phyloP scores from a whole-genome alignment of 1,140 invertebrate genomes.

The Drosophila orena region DNA sequence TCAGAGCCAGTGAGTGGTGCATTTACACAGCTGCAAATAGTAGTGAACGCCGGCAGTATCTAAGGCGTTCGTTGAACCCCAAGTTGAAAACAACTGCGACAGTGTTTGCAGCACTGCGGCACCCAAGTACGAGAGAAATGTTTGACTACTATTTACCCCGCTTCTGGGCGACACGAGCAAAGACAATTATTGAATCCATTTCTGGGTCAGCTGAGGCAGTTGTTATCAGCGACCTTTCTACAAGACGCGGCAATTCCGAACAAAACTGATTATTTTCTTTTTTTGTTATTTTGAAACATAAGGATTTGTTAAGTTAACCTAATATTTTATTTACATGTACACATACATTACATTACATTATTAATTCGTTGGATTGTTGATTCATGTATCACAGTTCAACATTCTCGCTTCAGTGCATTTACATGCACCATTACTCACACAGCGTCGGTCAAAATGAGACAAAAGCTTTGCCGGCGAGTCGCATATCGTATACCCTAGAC shows the following conservation, averaged over 20 bases:
- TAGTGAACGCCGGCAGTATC: constrained; percentile 9
- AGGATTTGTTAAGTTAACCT: no score
- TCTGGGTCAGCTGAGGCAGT: constrained; percentile 10
- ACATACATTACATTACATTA: no score
- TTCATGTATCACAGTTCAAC: constrained; percentile 42
- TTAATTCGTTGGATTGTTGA: constrained; percentile 13
- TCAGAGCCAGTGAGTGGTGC: constrained; percentile 11
- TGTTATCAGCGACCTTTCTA: constrained; percentile 11
- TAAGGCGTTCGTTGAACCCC: constrained; percentile 45
- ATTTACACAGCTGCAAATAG: constrained; percentile 12
- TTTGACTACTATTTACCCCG: constrained; percentile 10
- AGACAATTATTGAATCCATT: constrained; percentile 32
- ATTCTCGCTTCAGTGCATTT: constrained; percentile 54
- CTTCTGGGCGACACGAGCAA: not conserved
- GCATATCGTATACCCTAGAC: constrained; percentile 17
- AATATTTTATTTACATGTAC: no score
- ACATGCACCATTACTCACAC: constrained; percentile 66
- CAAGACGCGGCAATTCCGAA: not conserved
- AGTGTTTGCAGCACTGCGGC: no score
- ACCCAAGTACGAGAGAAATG: constrained; percentile 9
- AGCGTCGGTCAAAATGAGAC: constrained; percentile 24
- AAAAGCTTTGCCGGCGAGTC: constrained; percentile 10
- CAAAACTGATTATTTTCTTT: not conserved
- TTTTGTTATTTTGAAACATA: not conserved
- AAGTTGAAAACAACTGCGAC: constrained; percentile 12